Base-by-base conservation (phyloP, 1,140 invertebrate genomes). In the Diorhabda carinulata region DNA sequence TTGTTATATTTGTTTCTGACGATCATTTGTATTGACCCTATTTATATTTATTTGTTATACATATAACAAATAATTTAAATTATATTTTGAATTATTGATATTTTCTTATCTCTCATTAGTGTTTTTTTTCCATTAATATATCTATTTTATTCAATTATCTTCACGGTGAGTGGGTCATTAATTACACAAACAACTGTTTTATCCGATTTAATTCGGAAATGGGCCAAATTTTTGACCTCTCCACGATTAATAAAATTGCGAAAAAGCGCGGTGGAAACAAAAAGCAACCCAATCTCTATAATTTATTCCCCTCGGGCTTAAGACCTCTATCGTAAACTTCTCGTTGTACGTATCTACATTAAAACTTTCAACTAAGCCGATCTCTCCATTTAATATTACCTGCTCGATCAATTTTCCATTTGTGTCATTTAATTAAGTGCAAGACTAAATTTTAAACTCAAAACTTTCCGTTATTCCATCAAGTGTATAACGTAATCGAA, bases 341-440 rank as follows among this genome's bases (percentile, higher is more conserved):
- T 44, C 41, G 43, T 8, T 62, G 43, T n/a, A 47, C 61, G 8
- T 25, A 25, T 25, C 47, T 52, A 52, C 47, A 62, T n/a, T 43
- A 3, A 44, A 62, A 62, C 41, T 43, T 62, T 62, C 44, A 42
- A 42, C 41, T 62, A 62, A 62, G 43, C 61, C 43, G n/a, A 62
- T 62, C 47, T 25, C 25, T 52, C 47, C 47, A 52, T 52, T 62
- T 62, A 62, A 62, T 62, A 43, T 47, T 62, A 62, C 41, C 43
- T 44, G 41, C 7, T 10, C 42, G 43, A 62, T 47, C 61, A 62
- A 62, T 62, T 44, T 62, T 43, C 61, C 61, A 62, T 62, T 62
- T 62, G 43, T 62, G 43, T 43, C 61, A 43, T 62, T 62, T 62
- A 43, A 62, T 62, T 62, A 52, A 52, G 47, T 52, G 6, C 47